Conservation (phyloP, 1,140 invertebrate species). For the Drosophila carrolli region DNA sequence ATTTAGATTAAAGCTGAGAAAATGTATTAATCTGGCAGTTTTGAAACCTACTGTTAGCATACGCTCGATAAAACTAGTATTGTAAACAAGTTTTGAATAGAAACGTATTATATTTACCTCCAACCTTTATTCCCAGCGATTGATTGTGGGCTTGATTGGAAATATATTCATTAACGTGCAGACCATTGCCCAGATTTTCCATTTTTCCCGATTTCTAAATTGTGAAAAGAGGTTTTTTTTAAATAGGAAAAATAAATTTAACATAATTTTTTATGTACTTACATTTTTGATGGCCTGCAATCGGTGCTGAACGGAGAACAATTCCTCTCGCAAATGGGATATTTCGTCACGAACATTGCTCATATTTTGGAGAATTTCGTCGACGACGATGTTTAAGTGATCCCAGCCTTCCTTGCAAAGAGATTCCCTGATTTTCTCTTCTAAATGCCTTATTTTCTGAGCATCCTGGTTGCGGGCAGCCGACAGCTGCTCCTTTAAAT, state of each 20-base stretch:
- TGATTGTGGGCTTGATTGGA: neutral
- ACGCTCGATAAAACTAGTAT: no score
- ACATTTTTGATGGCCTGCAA: constrained; percentile 20
- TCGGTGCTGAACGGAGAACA: constrained; percentile 29
- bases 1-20: no score
- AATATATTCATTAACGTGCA: constrained; percentile 35
- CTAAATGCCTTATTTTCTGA: neutral
- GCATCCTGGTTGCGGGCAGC: fast-evolving
- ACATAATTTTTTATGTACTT: neutral
- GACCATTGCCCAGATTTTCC: constrained; percentile 23
- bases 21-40: no score
- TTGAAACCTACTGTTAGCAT: no score
- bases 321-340: constrained; percentile 1
- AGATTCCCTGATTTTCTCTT: constrained; percentile 6
- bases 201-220: constrained; percentile 27
- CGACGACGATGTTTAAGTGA: neutral
- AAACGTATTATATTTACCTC: constrained; percentile 6
- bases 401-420: constrained; percentile 12
- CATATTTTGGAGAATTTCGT: constrained; percentile 9
- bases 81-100: no score
- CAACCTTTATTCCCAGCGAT: constrained; percentile 12
- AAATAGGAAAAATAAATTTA: neutral
- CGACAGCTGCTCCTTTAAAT: neutral
- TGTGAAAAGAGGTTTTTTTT: fast-evolving
- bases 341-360: constrained; percentile 16